Base-by-base conservation (phyloP, 2,888 invertebrate genomes). In the Choristoneura rosaceana region DNA sequence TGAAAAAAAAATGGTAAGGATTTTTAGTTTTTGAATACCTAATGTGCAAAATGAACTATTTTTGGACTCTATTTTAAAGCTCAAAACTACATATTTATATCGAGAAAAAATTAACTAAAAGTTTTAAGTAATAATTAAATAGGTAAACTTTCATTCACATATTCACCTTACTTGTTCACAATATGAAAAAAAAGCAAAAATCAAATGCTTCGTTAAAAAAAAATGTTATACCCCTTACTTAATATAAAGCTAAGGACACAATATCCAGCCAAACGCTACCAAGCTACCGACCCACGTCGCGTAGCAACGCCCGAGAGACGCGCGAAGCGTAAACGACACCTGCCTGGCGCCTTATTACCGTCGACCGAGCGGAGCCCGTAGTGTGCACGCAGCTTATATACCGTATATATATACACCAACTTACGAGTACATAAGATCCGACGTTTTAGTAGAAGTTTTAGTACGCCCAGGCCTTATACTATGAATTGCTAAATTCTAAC, bases 251-350 rank as follows among this genome's bases (percentile, higher is more conserved):
- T 64, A 41, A 65, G 64, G 50, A 59, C 64, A 65, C 59, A 64
- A 64, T 47, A 59, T 70, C 45, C 38, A 2, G 0, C 25, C 14
- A 8, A 25, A 9, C 25, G 64, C 45, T 63, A 45, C 43, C 14
- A 14, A 43, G 43, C 25, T 17, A 62, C 50, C 7, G 43, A 52
- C 61, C 52, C 25, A 14, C 50, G 82, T 82, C 77, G 82, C 79
- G 47, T 82, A 79, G 85, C 79, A 81, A 84, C 83, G 77, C 76
- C 64, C 79, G 79, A 78, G 82, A 78, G 79, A 73, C 74, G 81
- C 82, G 80, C 79, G 81, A 84, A 85, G 80, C 86, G 84, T 86
- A 81, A 87, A 84, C 82, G 81, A 82, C 86, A 86, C 84, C 86
- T 84, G 85, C 78, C 80, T 78, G 61, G 55, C 17, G 69, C 68